A percentile compares a stretch with the other conserved stretches of the same genome.
phyloP scores from a whole-genome alignment of 2,888 invertebrate species.

The Entomobrya multifasciata region DNA sequence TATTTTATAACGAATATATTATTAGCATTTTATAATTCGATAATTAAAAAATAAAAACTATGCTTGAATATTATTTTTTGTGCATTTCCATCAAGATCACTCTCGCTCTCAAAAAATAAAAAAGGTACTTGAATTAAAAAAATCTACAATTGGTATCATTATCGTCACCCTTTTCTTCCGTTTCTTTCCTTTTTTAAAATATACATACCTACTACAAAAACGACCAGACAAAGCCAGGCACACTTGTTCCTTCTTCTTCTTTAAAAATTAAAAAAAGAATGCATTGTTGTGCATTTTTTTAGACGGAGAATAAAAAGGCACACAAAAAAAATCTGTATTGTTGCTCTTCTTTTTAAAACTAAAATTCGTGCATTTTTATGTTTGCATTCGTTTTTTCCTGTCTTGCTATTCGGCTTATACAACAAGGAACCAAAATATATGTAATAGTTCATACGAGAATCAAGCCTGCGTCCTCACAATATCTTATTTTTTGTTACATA shows the following conservation, averaged over 20 bases:
- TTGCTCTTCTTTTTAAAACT: constrained; percentile 1
- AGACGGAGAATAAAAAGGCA: constrained; percentile 45
- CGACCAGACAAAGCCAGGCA: not conserved
- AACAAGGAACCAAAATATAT: constrained; percentile 52
- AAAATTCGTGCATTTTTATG: constrained; percentile 30
- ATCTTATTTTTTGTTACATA: constrained; percentile 8
- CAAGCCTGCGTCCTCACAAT: no score
- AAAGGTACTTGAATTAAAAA: constrained; percentile 67
- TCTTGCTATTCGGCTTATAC: no score
- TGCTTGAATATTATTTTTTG: no score
- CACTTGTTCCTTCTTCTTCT: constrained; percentile 4
- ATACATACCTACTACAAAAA: no score
- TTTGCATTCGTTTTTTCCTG: no score
- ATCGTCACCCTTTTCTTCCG: not conserved
- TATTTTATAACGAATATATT: not conserved
- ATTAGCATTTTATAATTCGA: not conserved
- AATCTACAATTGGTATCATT: constrained; percentile 57
- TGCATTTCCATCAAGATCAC: constrained; percentile 64
- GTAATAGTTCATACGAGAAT: no score
- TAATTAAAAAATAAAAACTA: not conserved
- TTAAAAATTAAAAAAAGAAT: constrained; percentile 57
- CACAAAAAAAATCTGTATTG: constrained; percentile 39
- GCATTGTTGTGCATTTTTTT: no score
- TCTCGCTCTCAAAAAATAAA: constrained; percentile 68
- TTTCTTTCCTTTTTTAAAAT: not conserved